Evolutionary conservation across 2,113 vertebrate species (phyloP), one percentile per base, ranked within the genome.

Genomic region (Struthidea cinerea): DNA sequence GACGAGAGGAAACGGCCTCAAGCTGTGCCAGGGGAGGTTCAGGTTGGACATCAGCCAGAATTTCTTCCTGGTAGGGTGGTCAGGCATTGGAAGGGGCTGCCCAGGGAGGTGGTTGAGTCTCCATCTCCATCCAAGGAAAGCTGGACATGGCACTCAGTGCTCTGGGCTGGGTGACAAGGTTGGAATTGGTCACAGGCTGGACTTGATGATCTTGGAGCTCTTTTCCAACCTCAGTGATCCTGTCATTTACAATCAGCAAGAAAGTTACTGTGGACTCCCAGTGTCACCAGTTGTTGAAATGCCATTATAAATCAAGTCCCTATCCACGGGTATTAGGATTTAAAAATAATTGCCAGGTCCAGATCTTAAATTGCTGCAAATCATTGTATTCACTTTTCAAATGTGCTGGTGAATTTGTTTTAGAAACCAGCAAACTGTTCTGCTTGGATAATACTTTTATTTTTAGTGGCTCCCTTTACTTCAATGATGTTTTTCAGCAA

Each of bases 1-100:
- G 17, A 50, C 0, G 0, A 6, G 23, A 33, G 10, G 37, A 6
- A 78, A 52, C 0, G 0, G 37, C 18, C 18, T 52, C 37, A n/a
- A 5, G 14, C 18, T 78, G 59, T n/a, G 37, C 23, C 18, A 14
- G 60, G 26, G 20, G 56, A 20, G 32, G 32, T 0, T 71, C 56
- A 71, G 37, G 32, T 13, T 71, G 33, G 56, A 52, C 21, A 53
- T 53, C 33, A 53, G 33, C 1, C 26, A 7, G 33, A 70, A 61
- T 71, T 84, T 71, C 7, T 2, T 53, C 13, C 10, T 14, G 21
- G 39, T 37, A 37, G 33, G 12, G 13, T 16, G 8, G 2, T 61
- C 33, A 53, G 39, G 21, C 39, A 35, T 0, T 61, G 47, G 27
- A 53, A 71, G 8, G 37, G 20, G 16, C 21, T 83, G 32, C 11